Base-by-base conservation (phyloP, 2,113 vertebrate species). In the Embiotoca jacksoni region DNA sequence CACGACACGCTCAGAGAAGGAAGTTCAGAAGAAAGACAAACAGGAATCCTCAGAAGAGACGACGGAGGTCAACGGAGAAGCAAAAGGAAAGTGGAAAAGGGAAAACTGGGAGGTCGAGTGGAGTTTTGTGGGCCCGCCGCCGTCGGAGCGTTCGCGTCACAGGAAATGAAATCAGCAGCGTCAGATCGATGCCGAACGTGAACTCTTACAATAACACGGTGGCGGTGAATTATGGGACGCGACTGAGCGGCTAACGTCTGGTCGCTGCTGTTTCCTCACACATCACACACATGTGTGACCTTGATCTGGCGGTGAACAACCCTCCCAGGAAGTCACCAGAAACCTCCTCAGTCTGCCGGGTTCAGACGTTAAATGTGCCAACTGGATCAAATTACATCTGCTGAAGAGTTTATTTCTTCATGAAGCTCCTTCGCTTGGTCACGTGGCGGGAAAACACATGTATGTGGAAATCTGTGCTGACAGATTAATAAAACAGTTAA, bases 161-260 rank as follows among this genome's bases (percentile, higher is more conserved):
- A 69, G 75, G 76, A 82, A 84, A 78, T 81, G 55, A 77, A 81
- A 72, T 83, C 74, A 78, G 84, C n/a, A 7, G 52, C 59, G 53
- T 72, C 33, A 73, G 75, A 84, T 73, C 37, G 70, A 87, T 81
- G 85, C 71, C 4, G 30, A 75, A 74, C 55, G 49, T 6, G 30
- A 75, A 74, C 55, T 54, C 37, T 78, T 84, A 82, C n/a, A 87
- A 85, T 73, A 89, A 89, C 55, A 85, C 69, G 68, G 46, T 57
- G 74, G 71, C 8, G 0, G 33, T 89, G 88, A 91, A 83, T 91
- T 89, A 89, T 87, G 78, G 80, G 87, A 68, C 55, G 39, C 16
- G 65, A 6, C 78, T 44, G 50, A 81, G 74, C 47, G 72, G 64
- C 33, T 72, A 44, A 44, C 41, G 41, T 44, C 41, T 44, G 13